phyloP scores from a whole-genome alignment of 2,888 invertebrate species.

The Trypoxylon attenuatum region DNA sequence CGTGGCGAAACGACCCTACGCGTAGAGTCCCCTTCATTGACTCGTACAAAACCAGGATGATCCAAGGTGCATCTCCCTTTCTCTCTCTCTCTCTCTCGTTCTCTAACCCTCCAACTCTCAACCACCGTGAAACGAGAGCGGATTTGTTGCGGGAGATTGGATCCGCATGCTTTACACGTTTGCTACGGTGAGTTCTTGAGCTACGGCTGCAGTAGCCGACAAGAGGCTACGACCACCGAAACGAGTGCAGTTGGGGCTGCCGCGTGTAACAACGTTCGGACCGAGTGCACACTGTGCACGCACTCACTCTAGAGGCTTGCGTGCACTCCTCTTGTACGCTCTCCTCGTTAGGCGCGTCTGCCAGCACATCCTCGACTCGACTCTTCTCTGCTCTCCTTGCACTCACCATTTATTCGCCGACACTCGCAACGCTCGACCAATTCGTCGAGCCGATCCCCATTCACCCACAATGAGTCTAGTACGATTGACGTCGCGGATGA shows the following conservation, averaged over 20 bases:
- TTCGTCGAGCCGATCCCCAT: slow-evolving; percentile 1
- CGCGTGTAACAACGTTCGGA: slow-evolving; percentile 41
- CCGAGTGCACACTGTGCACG: slow-evolving; percentile 24
- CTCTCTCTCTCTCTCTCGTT: neutral
- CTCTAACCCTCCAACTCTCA: neutral
- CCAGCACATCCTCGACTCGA: slow-evolving; percentile 10
- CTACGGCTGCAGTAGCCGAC: slow-evolving; percentile 15
- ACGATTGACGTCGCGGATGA: neutral
- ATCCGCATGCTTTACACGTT: no score
- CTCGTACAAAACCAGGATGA: neutral
- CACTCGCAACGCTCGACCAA: no score
- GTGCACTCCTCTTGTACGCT: slow-evolving; percentile 22
- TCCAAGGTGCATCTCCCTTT: no score
- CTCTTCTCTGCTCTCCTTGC: slow-evolving; percentile 14
- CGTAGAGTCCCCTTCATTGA: neutral
- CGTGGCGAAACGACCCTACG: slow-evolving; percentile 24
- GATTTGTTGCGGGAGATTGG: no score
- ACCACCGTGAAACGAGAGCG: no score
- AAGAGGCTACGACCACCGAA: slow-evolving; percentile 20
- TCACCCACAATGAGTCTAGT: neutral
- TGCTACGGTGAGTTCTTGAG: no score
- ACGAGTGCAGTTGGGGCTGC: slow-evolving; percentile 22
- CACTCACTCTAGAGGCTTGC: no score
- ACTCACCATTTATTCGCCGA: slow-evolving; percentile 39
- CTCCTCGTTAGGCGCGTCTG: slow-evolving; percentile 43